phyloP scores from a whole-genome alignment of 2,113 vertebrate genomes.

The Bos taurus region DNA sequence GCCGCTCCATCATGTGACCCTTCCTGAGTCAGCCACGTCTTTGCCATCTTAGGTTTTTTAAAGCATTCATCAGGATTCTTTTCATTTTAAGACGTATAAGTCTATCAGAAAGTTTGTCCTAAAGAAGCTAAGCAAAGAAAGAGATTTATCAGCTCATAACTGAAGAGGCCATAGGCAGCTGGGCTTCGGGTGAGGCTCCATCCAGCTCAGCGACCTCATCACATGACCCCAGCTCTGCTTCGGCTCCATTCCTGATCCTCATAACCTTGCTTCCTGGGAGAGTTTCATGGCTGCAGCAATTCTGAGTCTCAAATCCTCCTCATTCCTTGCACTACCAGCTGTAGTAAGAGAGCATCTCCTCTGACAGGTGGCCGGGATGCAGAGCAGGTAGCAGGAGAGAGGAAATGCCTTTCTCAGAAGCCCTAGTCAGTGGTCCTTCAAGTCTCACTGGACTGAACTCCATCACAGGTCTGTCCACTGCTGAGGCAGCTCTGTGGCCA shows the following conservation, averaged over 20 bases:
- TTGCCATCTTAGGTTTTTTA: background rate
- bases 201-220: background rate
- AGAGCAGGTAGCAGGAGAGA: background rate
- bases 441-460: background rate
- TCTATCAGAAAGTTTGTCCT: background rate
- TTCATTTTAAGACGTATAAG: background rate
- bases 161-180: background rate
- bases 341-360: background rate
- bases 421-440: background rate
- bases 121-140: background rate
- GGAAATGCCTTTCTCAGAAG: background rate
- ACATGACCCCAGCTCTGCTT: fast-evolving
- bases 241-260: background rate
- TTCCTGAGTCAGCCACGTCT: fast-evolving
- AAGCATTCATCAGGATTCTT: background rate
- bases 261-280: background rate
- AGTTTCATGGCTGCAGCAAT: background rate
- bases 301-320: background rate
- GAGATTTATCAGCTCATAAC: background rate
- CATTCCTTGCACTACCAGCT: background rate
- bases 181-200: no score
- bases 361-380: no score
- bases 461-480: no score
- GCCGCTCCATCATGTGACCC: no score
- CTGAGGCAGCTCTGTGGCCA: background rate